These are phyloP conservation scores for Musca domestica DNA, from an alignment of 1,140 invertebrate genomes.

Conservation along the genomic window DNA sequence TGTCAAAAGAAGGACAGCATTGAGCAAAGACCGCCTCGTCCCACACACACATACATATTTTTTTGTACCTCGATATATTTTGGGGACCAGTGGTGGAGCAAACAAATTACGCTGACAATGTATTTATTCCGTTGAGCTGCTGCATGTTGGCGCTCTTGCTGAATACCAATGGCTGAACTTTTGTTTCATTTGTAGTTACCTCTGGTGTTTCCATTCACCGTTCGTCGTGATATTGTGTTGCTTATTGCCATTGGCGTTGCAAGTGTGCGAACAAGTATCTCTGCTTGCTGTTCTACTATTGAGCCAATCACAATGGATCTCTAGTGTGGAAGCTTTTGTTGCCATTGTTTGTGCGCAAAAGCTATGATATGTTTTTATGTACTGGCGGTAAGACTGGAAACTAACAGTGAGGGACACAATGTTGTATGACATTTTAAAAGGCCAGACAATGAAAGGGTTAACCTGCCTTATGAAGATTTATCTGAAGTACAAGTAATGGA, in stretches of 20 bases:
- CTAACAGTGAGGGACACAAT: no score
- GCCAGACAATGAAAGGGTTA: no score
- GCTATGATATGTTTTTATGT: not conserved
- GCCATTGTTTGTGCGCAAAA: conserved; percentile 18
- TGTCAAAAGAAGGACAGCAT: no score
- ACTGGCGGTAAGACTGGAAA: no score
- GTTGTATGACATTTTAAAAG: no score
- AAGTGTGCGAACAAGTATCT: conserved; percentile 5
- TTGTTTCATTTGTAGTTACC: not conserved
- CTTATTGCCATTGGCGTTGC: conserved; percentile 18
- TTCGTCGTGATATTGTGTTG: conserved; percentile 9
- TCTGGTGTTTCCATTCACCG: not conserved
- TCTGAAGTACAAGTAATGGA: no score
- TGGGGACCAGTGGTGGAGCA: not conserved
- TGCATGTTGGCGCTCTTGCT: not conserved
- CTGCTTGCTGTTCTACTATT: not conserved
- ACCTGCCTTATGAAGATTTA: no score
- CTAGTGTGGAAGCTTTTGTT: conserved; percentile 13
- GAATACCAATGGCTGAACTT: not conserved
- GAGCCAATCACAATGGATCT: conserved; percentile 21
- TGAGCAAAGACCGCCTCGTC: no score
- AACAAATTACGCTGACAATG: no score
- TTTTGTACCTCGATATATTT: not conserved
- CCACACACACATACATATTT: not conserved
- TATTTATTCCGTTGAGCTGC: not conserved